Evolutionary conservation across 2,797 vertebrate genomes (phyloP).

Genomic region (Danio jaintianensis): DNA sequence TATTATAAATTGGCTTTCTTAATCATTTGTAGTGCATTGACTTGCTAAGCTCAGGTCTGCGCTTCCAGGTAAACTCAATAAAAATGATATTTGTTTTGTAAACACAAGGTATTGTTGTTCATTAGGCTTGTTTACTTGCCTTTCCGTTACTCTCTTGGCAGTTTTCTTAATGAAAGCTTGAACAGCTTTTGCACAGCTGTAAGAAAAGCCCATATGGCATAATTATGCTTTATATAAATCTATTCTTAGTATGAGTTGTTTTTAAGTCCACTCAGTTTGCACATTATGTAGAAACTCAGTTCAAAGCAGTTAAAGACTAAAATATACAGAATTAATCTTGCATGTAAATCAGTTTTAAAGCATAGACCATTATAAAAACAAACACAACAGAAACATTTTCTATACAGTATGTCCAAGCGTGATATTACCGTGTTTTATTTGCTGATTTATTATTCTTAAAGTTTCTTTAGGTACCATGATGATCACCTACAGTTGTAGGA

Average conservation of each 20-base stretch:
- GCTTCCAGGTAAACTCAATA: neutral
- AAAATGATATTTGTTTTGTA: neutral
- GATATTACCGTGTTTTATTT: neutral
- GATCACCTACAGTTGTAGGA: neutral
- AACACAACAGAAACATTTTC: no score
- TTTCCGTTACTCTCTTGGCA: neutral
- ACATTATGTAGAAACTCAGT: neutral
- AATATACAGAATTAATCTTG: neutral
- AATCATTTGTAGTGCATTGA: neutral
- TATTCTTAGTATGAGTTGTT: slow-evolving; percentile 4
- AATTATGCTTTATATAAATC: neutral
- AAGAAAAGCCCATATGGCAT: slow-evolving; percentile 17
- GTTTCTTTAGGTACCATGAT: neutral
- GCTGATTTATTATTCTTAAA: neutral
- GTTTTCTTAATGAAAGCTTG: slow-evolving; percentile 1
- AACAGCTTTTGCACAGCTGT: neutral
- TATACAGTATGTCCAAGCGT: neutral
- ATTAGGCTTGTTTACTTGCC: neutral
- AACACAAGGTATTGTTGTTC: slow-evolving; percentile 10
- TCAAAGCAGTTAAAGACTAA: neutral
- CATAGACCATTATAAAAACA: no score
- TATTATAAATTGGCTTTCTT: neutral
- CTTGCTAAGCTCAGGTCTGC: neutral
- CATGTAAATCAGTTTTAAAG: neutral
- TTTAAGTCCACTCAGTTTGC: neutral